Evolutionary conservation across 2,888 invertebrate species (phyloP).

Genomic region (Neoascia interrupta): DNA sequence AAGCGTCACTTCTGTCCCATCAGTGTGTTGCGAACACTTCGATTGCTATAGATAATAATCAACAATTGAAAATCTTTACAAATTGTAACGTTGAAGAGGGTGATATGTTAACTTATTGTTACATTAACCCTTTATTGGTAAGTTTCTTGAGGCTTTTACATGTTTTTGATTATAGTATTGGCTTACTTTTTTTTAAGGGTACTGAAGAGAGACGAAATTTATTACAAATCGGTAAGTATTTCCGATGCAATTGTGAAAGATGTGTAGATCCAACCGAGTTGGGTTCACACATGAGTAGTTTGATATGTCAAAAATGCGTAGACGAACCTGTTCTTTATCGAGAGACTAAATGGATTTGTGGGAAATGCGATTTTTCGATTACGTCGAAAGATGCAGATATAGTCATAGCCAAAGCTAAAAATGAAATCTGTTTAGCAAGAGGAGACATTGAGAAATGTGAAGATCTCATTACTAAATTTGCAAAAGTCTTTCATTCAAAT

Average conservation of each 20-base stretch:
- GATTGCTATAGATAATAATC: conserved; percentile 85
- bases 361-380: conserved; percentile 72
- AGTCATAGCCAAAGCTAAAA: conserved; percentile 79
- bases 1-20: conserved; percentile 87
- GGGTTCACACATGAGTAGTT: conserved; percentile 84
- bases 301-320: conserved; percentile 73
- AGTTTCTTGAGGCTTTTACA: conserved; percentile 60
- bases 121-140: conserved; percentile 86
- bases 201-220: conserved; percentile 85
- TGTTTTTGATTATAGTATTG: neutral
- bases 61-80: conserved; percentile 85
- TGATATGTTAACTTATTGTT: conserved; percentile 84
- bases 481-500: conserved; percentile 83
- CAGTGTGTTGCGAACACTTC: conserved; percentile 87
- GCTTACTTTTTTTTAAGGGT: conserved; percentile 81
- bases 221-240: conserved; percentile 87
- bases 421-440: conserved; percentile 79
- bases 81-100: conserved; percentile 83
- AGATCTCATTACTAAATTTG: conserved; percentile 81
- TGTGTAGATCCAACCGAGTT: conserved; percentile 87
- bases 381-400: conserved; percentile 79
- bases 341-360: conserved; percentile 74
- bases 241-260: conserved; percentile 85
- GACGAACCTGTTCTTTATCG: conserved; percentile 71
- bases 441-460: conserved; percentile 78